phyloP scores from a whole-genome alignment of 2,888 invertebrate genomes.

The Gortyna flavago region DNA sequence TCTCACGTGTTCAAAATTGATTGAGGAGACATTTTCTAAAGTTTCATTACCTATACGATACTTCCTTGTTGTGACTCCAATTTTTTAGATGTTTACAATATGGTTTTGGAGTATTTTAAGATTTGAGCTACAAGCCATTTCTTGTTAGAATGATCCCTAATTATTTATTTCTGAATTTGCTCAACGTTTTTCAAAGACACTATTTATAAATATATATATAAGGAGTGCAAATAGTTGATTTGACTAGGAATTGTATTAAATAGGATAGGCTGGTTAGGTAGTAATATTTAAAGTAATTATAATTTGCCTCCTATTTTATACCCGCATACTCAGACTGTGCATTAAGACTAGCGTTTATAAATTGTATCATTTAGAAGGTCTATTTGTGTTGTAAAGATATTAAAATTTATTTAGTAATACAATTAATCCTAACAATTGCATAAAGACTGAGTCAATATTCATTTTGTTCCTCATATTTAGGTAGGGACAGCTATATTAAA shows the following conservation, averaged over 20 bases:
- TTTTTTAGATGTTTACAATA: conserved; percentile 62
- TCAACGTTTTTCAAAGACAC: conserved; percentile 77
- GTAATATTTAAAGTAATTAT: conserved; percentile 60
- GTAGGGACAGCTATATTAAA: conserved; percentile 43
- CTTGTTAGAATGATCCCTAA: conserved; percentile 61
- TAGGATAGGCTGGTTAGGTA: conserved; percentile 66
- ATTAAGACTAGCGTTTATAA: conserved; percentile 59
- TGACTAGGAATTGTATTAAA: conserved; percentile 73
- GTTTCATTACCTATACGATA: conserved; percentile 49
- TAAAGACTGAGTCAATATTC: conserved; percentile 67
- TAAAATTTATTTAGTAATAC: conserved; percentile 51
- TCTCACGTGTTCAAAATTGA: conserved; percentile 51
- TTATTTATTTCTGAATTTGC: conserved; percentile 78
- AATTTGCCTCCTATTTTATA: conserved; percentile 67
- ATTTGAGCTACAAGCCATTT: conserved; percentile 66
- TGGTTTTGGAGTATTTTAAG: conserved; percentile 61
- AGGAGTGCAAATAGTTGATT: conserved; percentile 67
- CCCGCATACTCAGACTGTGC: conserved; percentile 60
- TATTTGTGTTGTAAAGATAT: conserved; percentile 39
- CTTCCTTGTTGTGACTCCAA: conserved; percentile 57
- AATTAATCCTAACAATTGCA: conserved; percentile 66
- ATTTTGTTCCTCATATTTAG: conserved; percentile 51
- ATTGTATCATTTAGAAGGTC: conserved; percentile 49
- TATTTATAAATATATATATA: conserved; percentile 65
- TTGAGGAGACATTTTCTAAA: conserved; percentile 40